Conservation (phyloP, 30 jellyfish, hydroid and myxozoan species). For the Nemopilema nomurai region DNA sequence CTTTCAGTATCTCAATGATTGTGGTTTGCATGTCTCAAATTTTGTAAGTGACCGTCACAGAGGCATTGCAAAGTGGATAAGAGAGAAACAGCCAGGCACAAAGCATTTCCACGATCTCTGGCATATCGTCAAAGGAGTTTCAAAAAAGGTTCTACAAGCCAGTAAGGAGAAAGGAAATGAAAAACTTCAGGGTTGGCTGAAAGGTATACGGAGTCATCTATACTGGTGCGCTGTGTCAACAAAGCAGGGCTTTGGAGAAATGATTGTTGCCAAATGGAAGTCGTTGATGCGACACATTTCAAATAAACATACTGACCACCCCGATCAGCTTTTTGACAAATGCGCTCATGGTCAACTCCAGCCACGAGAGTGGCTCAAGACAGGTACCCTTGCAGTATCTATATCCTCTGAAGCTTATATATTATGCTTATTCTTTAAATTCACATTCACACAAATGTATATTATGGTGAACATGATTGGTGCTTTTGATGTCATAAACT, state of each 20-base stretch:
- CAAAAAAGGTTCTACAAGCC: conserved; percentile 1
- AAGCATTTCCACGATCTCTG: conserved; percentile 13
- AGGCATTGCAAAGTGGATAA: conserved; percentile 31
- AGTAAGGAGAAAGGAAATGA: conserved; percentile 11
- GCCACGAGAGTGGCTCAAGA: background rate
- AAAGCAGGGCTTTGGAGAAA: conserved; percentile 28
- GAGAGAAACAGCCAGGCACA: conserved; percentile 17
- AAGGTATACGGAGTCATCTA: background rate
- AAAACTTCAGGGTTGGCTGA: background rate
- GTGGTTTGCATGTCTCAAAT: background rate
- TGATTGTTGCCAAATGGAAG: conserved; percentile 24
- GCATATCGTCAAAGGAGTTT: conserved; percentile 3
- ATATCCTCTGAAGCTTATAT: background rate
- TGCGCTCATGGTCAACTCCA: background rate
- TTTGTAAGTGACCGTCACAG: conserved; percentile 22
- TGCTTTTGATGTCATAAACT: background rate
- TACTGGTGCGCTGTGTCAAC: conserved; percentile 30
- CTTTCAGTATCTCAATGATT: background rate
- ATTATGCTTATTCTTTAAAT: background rate
- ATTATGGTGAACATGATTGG: background rate
- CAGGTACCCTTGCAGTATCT: background rate
- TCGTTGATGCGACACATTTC: conserved; percentile 16
- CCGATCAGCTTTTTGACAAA: background rate
- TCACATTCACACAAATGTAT: background rate
- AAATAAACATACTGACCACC: background rate